Evolutionary conservation across 2,113 vertebrate genomes (phyloP).

Genomic region (Dasyornis broadbenti): DNA sequence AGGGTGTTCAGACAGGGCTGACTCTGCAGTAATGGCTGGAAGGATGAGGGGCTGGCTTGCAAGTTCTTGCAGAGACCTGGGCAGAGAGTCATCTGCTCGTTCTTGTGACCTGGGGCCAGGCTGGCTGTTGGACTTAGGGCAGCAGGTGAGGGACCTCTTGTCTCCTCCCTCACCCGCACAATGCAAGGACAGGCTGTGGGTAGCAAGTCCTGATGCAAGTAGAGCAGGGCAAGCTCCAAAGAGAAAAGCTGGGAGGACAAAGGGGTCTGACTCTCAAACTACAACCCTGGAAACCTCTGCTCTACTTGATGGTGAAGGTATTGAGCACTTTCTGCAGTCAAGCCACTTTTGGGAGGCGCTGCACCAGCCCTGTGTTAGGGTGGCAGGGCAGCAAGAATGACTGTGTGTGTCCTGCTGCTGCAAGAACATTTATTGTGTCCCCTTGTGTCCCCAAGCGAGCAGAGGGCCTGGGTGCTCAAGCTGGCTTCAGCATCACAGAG

Average conservation of each 20-base stretch:
- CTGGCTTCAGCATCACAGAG: rapidly evolving
- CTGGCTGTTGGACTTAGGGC: neutral
- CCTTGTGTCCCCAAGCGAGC: rapidly evolving
- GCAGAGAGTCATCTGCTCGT: neutral
- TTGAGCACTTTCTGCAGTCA: neutral
- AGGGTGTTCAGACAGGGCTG: neutral
- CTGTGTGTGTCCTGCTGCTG: neutral
- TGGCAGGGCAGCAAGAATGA: neutral
- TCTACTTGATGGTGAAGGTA: neutral
- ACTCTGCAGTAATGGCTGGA: neutral
- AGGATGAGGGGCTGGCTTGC: neutral
- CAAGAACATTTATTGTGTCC: rapidly evolving
- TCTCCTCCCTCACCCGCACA: neutral
- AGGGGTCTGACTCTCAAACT: neutral
- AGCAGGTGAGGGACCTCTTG: neutral
- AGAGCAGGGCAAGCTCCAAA: neutral
- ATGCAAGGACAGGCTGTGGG: neutral
- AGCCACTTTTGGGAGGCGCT: neutral
- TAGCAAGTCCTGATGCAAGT: neutral
- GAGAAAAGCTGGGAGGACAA: neutral
- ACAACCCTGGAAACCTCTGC: neutral
- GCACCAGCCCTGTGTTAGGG: neutral
- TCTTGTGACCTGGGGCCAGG: neutral
- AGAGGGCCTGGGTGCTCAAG: rapidly evolving
- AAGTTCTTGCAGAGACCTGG: neutral